Percentiles rank a stretch among this genome's conserved stretches.
These are phyloP conservation scores for Adineta ricciae DNA, from an alignment of 2,888 invertebrate species.

Conservation along the genomic window DNA sequence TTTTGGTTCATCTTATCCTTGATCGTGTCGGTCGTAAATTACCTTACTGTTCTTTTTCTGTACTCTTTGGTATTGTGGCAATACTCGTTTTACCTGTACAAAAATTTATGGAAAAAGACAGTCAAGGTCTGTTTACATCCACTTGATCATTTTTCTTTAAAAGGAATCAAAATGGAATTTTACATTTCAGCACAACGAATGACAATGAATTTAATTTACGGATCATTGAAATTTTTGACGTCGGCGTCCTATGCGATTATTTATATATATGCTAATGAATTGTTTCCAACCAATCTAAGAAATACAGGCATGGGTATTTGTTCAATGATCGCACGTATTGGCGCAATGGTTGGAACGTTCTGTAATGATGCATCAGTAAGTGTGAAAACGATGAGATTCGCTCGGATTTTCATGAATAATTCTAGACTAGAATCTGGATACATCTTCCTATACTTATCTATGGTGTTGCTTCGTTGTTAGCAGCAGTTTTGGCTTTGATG, in stretches of 20 bases:
- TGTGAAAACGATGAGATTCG: neutral
- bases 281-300: slow-evolving; percentile 33
- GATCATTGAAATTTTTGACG: slow-evolving; percentile 25
- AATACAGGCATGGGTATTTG: slow-evolving; percentile 27
- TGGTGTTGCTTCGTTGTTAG: neutral
- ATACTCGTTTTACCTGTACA: neutral
- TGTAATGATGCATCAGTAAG: neutral
- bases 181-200: neutral
- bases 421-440: neutral
- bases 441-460: neutral
- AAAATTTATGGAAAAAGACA: neutral
- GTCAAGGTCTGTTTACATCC: neutral
- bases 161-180: neutral
- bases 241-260: slow-evolving; percentile 31
- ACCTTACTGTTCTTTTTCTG: slow-evolving; percentile 62
- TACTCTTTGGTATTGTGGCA: slow-evolving; percentile 45
- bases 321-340: slow-evolving; percentile 28
- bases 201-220: neutral
- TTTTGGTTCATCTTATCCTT: slow-evolving; percentile 56
- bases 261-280: slow-evolving; percentile 29
- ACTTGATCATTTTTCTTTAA: neutral
- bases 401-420: neutral
- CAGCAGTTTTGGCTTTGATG: neutral
- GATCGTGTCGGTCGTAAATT: slow-evolving; percentile 63
- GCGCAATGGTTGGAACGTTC: neutral